Evolutionary conservation across 2,797 vertebrate species (phyloP), one percentile per base, ranked within the genome.

Genomic region (Oceanodroma leucorhoa): DNA sequence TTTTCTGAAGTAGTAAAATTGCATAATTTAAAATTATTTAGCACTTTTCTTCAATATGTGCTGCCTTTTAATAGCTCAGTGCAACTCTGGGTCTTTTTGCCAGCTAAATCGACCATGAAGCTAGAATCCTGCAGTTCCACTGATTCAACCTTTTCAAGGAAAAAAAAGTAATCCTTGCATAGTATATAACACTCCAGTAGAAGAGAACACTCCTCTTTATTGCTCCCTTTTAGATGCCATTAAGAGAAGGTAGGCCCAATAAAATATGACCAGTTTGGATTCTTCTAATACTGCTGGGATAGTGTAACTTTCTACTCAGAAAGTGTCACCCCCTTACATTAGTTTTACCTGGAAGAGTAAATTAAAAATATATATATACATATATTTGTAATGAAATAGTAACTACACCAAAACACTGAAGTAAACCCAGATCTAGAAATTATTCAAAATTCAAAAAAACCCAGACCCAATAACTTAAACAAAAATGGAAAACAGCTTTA

Each of bases 111-210:
- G 94, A 73, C 48, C 12, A 48, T 18, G 70, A 92, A 75, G 14
- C 8, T 50, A 50, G 55, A 81, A 78, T 55, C 83, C 34, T 81
- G 80, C 87, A 90, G 78, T 71, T 92, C 80, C 95, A 78, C 65
- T 89, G 66, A 93, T 83, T 93, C 75, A 95, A 79, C n/a, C 43
- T 93, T 83, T 67, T 27, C n/a, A 87, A 90, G 71, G 4, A n/a
- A 61, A 32, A 41, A 83, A 11, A 66, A 73, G 23, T 57, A 76
- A 85, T 80, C 89, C 72, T 92, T 95, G 75, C 43, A 78, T 66
- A 95, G 77, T 51, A 40, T 54, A 61, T 40, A 80, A 93, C 41
- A 53, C n/a, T 30, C 13, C 36, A 88, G 38, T 45, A 16, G 54
- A 93, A 80, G 38, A 29, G 45, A 95, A 76, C 75, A 86, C 60